Conservation (phyloP, 2,113 vertebrate species). For the Megaleporinus macrocephalus region DNA sequence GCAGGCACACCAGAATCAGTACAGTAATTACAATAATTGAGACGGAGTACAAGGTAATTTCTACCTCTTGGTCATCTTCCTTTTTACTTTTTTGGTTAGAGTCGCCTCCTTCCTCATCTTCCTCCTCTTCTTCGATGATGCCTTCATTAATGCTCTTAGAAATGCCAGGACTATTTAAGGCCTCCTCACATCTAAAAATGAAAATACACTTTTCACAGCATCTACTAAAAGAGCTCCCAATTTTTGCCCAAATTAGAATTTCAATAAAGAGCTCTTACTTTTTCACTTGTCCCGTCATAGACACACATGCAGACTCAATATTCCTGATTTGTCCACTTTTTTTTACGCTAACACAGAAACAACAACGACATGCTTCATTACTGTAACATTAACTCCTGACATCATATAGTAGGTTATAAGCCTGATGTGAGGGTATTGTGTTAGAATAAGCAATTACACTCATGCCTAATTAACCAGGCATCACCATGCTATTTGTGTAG, state of each 20-base stretch:
- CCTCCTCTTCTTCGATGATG: slow-evolving; percentile 94
- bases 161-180: slow-evolving; percentile 80
- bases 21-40: background rate
- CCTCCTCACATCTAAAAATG: slow-evolving; percentile 85
- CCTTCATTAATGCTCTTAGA: slow-evolving; percentile 90
- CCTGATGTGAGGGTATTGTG: no score
- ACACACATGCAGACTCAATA: slow-evolving; percentile 93
- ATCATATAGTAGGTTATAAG: background rate
- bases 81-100: slow-evolving; percentile 94
- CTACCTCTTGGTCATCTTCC: slow-evolving; percentile 92
- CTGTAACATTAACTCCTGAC: background rate
- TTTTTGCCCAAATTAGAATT: background rate
- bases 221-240: background rate
- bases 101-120: slow-evolving; percentile 88
- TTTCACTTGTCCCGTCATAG: slow-evolving; percentile 97
- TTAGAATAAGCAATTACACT: background rate
- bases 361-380: background rate
- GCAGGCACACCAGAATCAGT: no score
- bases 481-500: background rate
- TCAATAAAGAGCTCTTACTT: slow-evolving; percentile 78
- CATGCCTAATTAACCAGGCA: no score
- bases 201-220: background rate
- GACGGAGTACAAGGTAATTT: no score
- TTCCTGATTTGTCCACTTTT: slow-evolving; percentile 97
- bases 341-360: slow-evolving; percentile 83